Evolutionary conservation across 2,113 vertebrate genomes (phyloP).

Genomic region (Jaculus jaculus): DNA sequence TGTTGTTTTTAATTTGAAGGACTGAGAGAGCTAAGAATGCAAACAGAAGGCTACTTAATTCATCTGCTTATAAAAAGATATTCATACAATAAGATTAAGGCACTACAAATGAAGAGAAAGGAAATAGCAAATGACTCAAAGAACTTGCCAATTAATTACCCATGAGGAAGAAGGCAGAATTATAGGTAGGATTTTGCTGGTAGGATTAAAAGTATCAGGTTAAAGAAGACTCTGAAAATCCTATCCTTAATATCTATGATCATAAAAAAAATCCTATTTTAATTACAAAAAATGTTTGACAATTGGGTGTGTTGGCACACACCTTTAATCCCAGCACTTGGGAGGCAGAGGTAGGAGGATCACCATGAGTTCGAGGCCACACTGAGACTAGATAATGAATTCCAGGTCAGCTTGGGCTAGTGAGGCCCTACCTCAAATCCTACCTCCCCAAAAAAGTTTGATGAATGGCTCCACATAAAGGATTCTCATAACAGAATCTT

Average conservation of each 20-base stretch:
- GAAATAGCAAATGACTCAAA: neutral
- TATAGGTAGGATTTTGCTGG: neutral
- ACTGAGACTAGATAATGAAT: no score
- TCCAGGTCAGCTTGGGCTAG: no score
- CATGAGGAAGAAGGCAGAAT: neutral
- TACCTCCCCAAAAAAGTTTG: conserved; percentile 66
- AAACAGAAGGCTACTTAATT: neutral
- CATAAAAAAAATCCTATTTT: conserved; percentile 24
- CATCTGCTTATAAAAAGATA: neutral
- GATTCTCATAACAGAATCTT: conserved; percentile 22
- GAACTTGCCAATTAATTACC: neutral
- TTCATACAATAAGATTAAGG: neutral
- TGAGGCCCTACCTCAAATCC: no score
- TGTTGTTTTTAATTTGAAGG: neutral
- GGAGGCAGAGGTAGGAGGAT: no score
- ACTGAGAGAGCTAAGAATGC: neutral
- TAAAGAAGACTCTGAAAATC: conserved; percentile 13
- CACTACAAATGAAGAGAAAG: neutral
- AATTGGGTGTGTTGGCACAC: no score
- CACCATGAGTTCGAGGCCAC: no score
- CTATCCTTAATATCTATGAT: neutral
- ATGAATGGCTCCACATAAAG: conserved; percentile 43
- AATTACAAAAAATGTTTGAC: conserved; percentile 64
- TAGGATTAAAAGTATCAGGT: neutral
- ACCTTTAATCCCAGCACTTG: no score